These are phyloP conservation scores for Eupithecia centaureata DNA, from an alignment of 2,888 invertebrate genomes.

Conservation along the genomic window DNA sequence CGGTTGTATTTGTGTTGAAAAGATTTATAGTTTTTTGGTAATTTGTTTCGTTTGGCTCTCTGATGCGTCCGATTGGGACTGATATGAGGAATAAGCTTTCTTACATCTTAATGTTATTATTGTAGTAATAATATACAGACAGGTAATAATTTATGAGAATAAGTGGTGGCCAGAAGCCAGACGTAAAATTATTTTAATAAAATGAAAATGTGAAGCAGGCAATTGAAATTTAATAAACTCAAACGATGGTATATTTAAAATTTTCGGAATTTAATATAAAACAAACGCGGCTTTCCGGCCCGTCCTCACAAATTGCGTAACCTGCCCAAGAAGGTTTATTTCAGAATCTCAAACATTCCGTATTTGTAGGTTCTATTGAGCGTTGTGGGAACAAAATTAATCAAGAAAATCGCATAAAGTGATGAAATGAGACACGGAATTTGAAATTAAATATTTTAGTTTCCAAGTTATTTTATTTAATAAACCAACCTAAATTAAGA, in stretches of 20 bases:
- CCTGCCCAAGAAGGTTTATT: too few species aligned
- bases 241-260: neutral
- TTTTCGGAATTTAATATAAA: conserved; percentile 25
- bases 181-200: neutral
- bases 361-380: conserved; percentile 37
- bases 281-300: conserved; percentile 5
- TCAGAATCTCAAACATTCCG: conserved; percentile 36
- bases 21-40: too few species aligned
- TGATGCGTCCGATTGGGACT: too few species aligned
- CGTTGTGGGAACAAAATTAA: conserved; percentile 15
- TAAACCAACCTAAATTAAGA: too few species aligned
- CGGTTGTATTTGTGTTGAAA: neutral
- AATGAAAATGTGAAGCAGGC: neutral
- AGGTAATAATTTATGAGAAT: too few species aligned
- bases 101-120: too few species aligned
- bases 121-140: too few species aligned
- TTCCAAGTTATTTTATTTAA: neutral
- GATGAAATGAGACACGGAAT: neutral
- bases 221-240: conserved; percentile 6
- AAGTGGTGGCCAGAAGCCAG: too few species aligned
- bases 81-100: too few species aligned
- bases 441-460: neutral
- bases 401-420: neutral
- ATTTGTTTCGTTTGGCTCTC: too few species aligned
- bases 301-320: conserved; percentile 21